phyloP scores from a whole-genome alignment of 2,797 vertebrate genomes.

The Poeciliopsis paucimaculata region DNA sequence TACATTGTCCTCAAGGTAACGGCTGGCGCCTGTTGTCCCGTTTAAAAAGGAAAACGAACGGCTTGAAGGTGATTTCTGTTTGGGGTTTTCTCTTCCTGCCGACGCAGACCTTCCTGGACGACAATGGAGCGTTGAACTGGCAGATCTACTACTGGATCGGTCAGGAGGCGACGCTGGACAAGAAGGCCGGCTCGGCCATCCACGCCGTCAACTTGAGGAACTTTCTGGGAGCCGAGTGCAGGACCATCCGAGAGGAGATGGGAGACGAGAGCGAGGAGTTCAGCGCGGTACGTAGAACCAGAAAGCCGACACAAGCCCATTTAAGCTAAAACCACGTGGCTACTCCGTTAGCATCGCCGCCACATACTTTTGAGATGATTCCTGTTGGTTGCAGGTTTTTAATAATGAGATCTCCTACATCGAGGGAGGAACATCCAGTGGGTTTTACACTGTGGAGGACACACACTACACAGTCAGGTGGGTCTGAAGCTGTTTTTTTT shows the following conservation, averaged over 20 bases:
- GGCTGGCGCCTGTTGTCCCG: background rate
- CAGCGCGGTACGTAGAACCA: slow-evolving; percentile 81
- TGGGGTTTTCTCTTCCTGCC: background rate
- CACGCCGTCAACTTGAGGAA: slow-evolving; percentile 96
- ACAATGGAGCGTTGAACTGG: slow-evolving; percentile 91
- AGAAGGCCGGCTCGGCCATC: slow-evolving; percentile 96
- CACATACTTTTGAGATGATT: background rate
- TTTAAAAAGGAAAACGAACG: background rate
- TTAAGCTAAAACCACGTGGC: background rate
- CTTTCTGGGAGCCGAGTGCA: slow-evolving; percentile 92
- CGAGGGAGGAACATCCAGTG: slow-evolving; percentile 94
- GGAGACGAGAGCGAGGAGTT: slow-evolving; percentile 98
- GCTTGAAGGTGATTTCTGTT: background rate
- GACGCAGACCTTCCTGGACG: slow-evolving; percentile 89
- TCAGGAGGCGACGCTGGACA: slow-evolving; percentile 93
- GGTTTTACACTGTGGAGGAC: slow-evolving; percentile 97
- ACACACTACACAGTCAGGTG: slow-evolving; percentile 87
- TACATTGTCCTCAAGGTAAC: slow-evolving; percentile 95
- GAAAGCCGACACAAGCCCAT: background rate
- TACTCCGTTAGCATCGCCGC: background rate
- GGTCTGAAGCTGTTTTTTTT: background rate
- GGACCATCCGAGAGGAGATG: slow-evolving; percentile 95
- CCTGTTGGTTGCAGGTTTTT: slow-evolving; percentile 84
- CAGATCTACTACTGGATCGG: slow-evolving; percentile 98
- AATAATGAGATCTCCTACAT: slow-evolving; percentile 96